Evolutionary conservation across 2,888 invertebrate genomes (phyloP).

Genomic region (Drosophila robusta): DNA sequence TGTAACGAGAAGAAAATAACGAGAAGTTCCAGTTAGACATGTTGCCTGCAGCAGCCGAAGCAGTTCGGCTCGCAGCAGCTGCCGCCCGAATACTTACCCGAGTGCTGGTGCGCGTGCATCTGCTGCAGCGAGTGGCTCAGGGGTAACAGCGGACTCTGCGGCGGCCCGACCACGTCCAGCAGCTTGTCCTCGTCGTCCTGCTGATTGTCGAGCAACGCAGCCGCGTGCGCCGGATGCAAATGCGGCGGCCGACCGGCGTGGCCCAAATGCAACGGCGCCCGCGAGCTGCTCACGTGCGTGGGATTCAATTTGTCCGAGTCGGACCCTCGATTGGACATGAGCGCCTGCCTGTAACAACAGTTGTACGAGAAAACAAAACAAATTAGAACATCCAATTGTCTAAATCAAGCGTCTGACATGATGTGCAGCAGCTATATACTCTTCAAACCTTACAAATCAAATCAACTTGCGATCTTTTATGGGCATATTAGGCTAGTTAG

Average conservation of each 20-base stretch:
- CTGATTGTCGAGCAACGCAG: conserved; percentile 84
- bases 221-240: conserved; percentile 78
- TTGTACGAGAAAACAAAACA: conserved; percentile 80
- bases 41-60: neutral
- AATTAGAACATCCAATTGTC: conserved; percentile 84
- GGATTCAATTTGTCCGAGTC: conserved; percentile 86
- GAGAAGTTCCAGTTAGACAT: conserved; percentile 19
- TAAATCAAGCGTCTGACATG: neutral
- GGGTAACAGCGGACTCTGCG: conserved; percentile 91
- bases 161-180: conserved; percentile 94
- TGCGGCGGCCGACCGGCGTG: conserved; percentile 84
- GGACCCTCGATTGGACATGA: conserved; percentile 85
- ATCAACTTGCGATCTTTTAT: too few relatives aligned
- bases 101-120: conserved; percentile 86
- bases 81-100: conserved; percentile 80
- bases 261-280: conserved; percentile 84
- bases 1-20: conserved; percentile 17
- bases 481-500: too few relatives aligned
- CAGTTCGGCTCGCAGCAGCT: neutral
- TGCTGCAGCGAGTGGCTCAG: conserved; percentile 85
- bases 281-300: conserved; percentile 87
- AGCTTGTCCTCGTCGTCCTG: conserved; percentile 93
- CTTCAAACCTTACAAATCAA: too few relatives aligned
- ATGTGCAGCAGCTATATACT: too few relatives aligned
- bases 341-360: conserved; percentile 90